Evolutionary conservation across 1,140 invertebrate genomes (phyloP), one percentile per base, ranked within the genome.

Genomic region (Atopsyche davidsoni): DNA sequence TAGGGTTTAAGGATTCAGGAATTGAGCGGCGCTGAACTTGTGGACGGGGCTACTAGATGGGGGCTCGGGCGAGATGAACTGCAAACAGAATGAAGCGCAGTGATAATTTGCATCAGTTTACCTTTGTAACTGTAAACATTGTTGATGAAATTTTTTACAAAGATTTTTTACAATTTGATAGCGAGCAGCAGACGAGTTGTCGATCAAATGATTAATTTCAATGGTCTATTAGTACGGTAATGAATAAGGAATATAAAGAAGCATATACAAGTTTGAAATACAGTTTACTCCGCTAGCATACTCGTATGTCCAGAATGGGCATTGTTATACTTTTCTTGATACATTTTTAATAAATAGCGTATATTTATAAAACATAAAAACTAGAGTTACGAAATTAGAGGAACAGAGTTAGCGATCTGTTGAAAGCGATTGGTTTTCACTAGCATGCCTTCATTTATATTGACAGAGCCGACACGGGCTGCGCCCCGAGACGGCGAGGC

Each of bases 391-490:
- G 44, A 53, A 51, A 22, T 34, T 52, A 52, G 51, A 51, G 21
- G 28, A 54, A 31, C 51, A 54, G 48, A 58, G 35, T 58, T 54
- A 58, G 51, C 51, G 22, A 36, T 58, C 51, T 51, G 51, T 54
- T 53, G 45, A 54, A 58, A 58, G 48, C 51, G 51, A 53, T 58
- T 58, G 51, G 51, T 58, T 58, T 58, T 58, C 56, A 58, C 56
- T 58, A 54, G 51, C 28, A 54, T 58, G 56, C 56, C 56, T 58
- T 58, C 51, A 54, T 54, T 54, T 51, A 46, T 53, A 58, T 32
- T 54, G 40, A 51, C 31, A 4, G 16, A 41, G 18, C 25, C 38
- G 11, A 28, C n/a, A n/a, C 24, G 6, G 6, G 24, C n/a, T 28
- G 24, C 6, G 24, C 6, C 24, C 24, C 24, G 24, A 6, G n/a